Evolutionary conservation across 2,797 vertebrate genomes (phyloP), one percentile per base, ranked within the genome.

Genomic region (Centropyge bicolor): DNA sequence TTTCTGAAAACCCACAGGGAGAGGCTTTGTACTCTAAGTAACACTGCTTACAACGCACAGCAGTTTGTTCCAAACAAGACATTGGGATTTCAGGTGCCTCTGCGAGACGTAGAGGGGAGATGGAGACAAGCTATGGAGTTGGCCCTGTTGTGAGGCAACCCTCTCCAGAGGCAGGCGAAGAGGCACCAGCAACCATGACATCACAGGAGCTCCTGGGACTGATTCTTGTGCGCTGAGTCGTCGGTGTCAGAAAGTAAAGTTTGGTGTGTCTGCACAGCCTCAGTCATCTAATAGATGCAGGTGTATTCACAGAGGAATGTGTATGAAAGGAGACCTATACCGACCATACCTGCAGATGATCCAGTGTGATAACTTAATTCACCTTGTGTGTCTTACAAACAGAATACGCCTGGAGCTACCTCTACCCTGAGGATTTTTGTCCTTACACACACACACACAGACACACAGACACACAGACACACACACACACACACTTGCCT

Each of bases 401-500:
- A 77, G 27, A 40, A 69, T 41, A 36, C 11, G 3, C 22, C 9
- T 1, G 22, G 20, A 71, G 74, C 63, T 40, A 59, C 52, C 20
- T 43, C 41, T 57, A 24, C 59, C 65, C 17, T 19, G 1, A 54
- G 52, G 65, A 40, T 62, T 54, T 77, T 70, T 48, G 65, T 45
- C 57, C 78, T 69, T 35, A 31, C 55, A 38, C 31, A 55, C 36
- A 67, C n/a, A 83, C 17, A 72, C 7, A 36, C 55, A 51, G 35
- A 57, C 35, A 68, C 24, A 83, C 22, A 72, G 55, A 75, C 27
- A 69, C 36, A 69, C 48, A 68, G 12, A 76, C 36, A 60, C 66
- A 72, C n/a, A 49, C 35, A 70, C 3, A 48, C 67, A 78, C 40
- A 89, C 35, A 96, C 97, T 95, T 94, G 96, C 98, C 94, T 94